Conservation (phyloP, 2,113 vertebrate species). For the Pseudopipra pipra region DNA sequence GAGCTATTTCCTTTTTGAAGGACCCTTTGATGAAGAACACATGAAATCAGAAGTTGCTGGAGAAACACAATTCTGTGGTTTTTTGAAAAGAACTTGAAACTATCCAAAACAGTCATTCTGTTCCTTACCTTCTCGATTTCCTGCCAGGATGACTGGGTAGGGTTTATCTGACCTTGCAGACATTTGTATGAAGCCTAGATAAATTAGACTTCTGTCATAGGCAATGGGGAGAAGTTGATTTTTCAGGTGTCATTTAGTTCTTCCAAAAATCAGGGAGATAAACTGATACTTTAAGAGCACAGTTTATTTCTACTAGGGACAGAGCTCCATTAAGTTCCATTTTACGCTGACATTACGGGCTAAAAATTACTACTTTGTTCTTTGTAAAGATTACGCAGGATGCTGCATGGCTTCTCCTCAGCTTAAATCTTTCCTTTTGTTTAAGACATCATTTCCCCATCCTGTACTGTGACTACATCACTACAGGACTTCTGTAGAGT, state of each 20-base stretch:
- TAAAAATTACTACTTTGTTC: not conserved
- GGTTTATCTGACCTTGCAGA: not conserved
- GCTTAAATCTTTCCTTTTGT: not conserved
- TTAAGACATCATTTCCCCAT: not conserved
- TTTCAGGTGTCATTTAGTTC: not conserved
- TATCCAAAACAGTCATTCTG: not conserved
- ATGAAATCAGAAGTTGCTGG: not conserved
- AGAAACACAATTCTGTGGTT: not conserved
- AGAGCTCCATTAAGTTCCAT: not conserved
- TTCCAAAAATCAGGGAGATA: not conserved
- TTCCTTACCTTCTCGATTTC: not conserved
- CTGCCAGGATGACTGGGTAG: not conserved
- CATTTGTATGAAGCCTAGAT: not conserved
- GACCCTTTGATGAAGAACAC: not conserved
- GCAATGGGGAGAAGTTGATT: not conserved
- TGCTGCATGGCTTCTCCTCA: not conserved
- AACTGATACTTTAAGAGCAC: not conserved
- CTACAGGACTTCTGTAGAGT: not conserved
- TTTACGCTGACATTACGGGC: not conserved
- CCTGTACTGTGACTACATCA: not conserved
- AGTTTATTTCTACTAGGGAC: not conserved
- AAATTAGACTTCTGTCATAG: not conserved
- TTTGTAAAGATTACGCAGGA: not conserved
- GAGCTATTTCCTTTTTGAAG: not conserved
- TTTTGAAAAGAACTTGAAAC: not conserved